A percentile compares a stretch with the other conserved stretches of the same genome.
These are phyloP conservation scores for Mycalesis mineus DNA, from an alignment of 2,888 invertebrate species.

Conservation along the genomic window DNA sequence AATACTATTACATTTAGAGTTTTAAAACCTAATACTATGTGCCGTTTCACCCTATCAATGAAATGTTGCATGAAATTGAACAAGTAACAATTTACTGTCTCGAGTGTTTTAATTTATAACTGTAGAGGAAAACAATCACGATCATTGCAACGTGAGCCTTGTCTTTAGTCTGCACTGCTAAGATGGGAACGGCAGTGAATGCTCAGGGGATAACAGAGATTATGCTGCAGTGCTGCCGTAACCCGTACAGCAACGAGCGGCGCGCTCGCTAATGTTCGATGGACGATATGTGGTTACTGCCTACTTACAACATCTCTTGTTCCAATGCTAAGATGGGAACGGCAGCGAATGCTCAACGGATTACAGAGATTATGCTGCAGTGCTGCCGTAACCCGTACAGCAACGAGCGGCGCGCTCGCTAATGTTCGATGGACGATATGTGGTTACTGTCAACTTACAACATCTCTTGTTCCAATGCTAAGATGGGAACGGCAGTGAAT, in stretches of 20 bases:
- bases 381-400: conserved; percentile 17
- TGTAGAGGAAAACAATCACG: no score
- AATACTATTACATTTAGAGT: no score
- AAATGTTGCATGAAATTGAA: no score
- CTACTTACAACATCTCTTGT: background rate
- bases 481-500: conserved; percentile 29
- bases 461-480: background rate
- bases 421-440: conserved; percentile 17
- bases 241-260: conserved; percentile 10
- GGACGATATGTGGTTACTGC: conserved; percentile 1
- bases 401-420: conserved; percentile 13
- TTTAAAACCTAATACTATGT: no score
- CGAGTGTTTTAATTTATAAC: no score
- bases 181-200: conserved; percentile 29
- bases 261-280: conserved; percentile 21
- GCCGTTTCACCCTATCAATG: no score
- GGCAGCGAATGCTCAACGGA: conserved; percentile 29
- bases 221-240: conserved; percentile 21
- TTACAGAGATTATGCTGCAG: conserved; percentile 24
- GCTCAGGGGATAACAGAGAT: conserved; percentile 28
- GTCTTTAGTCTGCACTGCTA: background rate
- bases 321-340: conserved; percentile 22
- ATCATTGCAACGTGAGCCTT: background rate
- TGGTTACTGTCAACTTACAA: background rate
- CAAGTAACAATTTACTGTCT: no score